Conservation (phyloP, 2,888 invertebrate species). For the Perithous albicinctus region DNA sequence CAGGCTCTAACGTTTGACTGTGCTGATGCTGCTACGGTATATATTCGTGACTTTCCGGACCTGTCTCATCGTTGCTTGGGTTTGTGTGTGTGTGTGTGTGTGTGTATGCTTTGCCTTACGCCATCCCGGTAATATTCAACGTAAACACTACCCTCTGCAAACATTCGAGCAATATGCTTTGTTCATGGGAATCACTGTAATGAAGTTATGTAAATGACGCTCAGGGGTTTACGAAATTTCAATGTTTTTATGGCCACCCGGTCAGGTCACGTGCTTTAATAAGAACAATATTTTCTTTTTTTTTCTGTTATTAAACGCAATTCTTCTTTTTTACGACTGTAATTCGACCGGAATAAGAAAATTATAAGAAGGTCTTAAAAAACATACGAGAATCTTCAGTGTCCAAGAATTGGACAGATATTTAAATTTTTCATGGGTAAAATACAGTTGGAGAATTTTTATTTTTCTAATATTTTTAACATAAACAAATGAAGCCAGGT, state of each 20-base stretch:
- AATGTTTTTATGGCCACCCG: not conserved
- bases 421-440: not conserved
- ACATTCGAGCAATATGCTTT: slow-evolving; percentile 15
- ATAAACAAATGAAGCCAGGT: too few species aligned
- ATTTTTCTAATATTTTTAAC: too few species aligned
- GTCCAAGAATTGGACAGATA: not conserved
- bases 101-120: not conserved
- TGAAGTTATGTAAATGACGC: slow-evolving; percentile 54
- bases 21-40: not conserved
- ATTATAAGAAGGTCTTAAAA: not conserved
- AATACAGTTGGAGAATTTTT: too few species aligned
- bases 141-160: slow-evolving; percentile 37
- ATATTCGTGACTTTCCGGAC: slow-evolving; percentile 5
- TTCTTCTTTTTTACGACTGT: not conserved
- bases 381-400: not conserved
- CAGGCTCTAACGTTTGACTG: not conserved
- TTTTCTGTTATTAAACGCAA: slow-evolving; percentile 34
- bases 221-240: slow-evolving; percentile 5
- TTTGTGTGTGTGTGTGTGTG: too few species aligned
- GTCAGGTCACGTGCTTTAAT: slow-evolving; percentile 9
- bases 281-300: slow-evolving; percentile 22
- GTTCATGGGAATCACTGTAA: slow-evolving; percentile 52
- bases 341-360: not conserved
- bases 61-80: not conserved
- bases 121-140: slow-evolving; percentile 23